A percentile compares a stretch with the other conserved stretches of the same genome.
These are phyloP conservation scores for Chaenocephalus aceratus DNA, from an alignment of 2,113 vertebrate species.

Conservation along the genomic window DNA sequence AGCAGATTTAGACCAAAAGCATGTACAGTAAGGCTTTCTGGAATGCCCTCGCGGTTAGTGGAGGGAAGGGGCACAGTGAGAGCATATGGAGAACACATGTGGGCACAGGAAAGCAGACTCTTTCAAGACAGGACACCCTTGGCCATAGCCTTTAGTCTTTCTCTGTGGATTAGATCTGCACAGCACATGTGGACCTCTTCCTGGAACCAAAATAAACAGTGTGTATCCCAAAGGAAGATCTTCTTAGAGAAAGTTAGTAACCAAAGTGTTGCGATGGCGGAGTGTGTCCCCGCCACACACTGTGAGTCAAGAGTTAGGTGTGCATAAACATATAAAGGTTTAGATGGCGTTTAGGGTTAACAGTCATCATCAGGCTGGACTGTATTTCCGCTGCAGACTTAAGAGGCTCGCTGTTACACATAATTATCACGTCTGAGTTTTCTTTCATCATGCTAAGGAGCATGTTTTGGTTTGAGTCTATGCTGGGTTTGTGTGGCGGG, in stretches of 20 bases:
- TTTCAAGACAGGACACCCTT: constrained; percentile 59
- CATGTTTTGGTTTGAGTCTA: constrained; percentile 27
- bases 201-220: constrained; percentile 60
- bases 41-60: constrained; percentile 72
- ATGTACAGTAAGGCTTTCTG: constrained; percentile 66
- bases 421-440: constrained; percentile 38
- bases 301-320: neutral
- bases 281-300: constrained; percentile 1
- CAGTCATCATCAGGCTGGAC: constrained; percentile 17
- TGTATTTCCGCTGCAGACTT: constrained; percentile 19
- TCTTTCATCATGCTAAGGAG: constrained; percentile 33
- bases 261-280: constrained; percentile 7
- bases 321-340: neutral
- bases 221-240: constrained; percentile 30
- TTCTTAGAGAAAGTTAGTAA: neutral
- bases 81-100: constrained; percentile 75
- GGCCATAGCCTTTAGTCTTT: constrained; percentile 32
- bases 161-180: constrained; percentile 58
- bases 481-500: constrained; percentile 24
- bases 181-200: constrained; percentile 45
- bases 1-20: constrained; percentile 64
- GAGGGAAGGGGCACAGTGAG: constrained; percentile 67
- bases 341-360: constrained; percentile 14
- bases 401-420: constrained; percentile 41
- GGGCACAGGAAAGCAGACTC: constrained; percentile 63